Percentiles rank a stretch among this genome's conserved stretches.
Evolutionary conservation across 2,113 vertebrate genomes (phyloP).

Genomic region (Scatophagus argus): DNA sequence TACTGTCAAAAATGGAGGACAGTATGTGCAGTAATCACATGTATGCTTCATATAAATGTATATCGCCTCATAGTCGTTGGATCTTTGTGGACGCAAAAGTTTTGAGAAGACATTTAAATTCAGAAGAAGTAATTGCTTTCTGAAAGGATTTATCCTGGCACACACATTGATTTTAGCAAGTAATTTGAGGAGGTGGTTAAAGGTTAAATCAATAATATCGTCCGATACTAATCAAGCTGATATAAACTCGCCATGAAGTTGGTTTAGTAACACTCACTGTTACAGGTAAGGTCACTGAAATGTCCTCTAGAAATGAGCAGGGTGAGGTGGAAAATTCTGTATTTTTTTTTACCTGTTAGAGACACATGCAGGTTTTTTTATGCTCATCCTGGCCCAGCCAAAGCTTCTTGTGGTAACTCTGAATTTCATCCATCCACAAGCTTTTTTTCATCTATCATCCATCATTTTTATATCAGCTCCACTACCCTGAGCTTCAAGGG

Average conservation of each 20-base stretch:
- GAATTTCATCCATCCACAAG: neutral
- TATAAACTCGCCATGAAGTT: neutral
- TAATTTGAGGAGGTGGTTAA: neutral
- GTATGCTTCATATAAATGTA: neutral
- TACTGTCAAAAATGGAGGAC: neutral
- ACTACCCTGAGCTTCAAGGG: constrained; percentile 12
- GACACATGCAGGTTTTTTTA: neutral
- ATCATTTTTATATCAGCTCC: constrained; percentile 32
- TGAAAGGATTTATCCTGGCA: neutral
- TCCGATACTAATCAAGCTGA: neutral
- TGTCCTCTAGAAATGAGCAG: neutral
- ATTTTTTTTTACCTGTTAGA: neutral
- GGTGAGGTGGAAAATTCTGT: neutral
- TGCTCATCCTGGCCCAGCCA: neutral
- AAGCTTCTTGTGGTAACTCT: neutral
- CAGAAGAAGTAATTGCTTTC: neutral
- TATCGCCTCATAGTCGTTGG: neutral
- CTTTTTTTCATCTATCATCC: constrained; percentile 18
- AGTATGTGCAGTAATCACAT: neutral
- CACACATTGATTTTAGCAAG: neutral
- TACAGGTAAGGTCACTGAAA: neutral
- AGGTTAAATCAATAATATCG: neutral
- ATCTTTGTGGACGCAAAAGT: neutral
- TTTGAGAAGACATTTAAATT: neutral
- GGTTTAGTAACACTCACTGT: neutral